Percentiles rank a stretch among this genome's conserved stretches.
Evolutionary conservation across 2,888 invertebrate genomes (phyloP).

Genomic region (Andricus curvator): DNA sequence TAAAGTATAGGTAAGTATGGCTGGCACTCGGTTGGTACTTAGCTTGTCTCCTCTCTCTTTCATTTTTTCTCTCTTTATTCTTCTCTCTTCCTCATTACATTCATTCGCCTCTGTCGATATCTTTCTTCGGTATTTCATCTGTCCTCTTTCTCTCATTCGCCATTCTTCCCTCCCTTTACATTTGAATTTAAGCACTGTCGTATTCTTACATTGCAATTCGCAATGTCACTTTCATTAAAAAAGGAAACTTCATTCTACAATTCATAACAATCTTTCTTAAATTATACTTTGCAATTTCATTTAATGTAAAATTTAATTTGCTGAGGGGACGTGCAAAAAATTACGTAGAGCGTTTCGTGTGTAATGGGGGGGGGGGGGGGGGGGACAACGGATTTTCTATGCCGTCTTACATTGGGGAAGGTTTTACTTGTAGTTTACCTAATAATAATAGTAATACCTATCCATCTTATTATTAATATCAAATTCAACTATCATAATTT

Average conservation of each 20-base stretch:
- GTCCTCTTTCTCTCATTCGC: constrained; percentile 4
- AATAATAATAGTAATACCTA: too few relatives aligned
- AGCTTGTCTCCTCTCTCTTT: constrained; percentile 39
- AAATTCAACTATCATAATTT: too few relatives aligned
- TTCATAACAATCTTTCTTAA: too few relatives aligned
- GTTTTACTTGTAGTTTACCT: too few relatives aligned
- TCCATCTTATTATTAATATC: too few relatives aligned
- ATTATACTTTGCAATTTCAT: too few relatives aligned
- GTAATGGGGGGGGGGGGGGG: too few relatives aligned
- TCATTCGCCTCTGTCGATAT: neutral
- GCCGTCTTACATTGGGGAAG: too few relatives aligned
- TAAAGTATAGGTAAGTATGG: constrained; percentile 17
- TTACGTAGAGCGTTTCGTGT: too few relatives aligned
- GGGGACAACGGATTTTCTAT: too few relatives aligned
- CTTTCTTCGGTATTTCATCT: constrained; percentile 1
- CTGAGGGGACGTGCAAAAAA: too few relatives aligned
- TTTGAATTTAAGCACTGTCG: neutral
- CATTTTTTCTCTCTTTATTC: constrained; percentile 48
- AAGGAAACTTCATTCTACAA: neutral
- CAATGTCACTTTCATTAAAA: neutral
- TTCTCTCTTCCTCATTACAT: constrained; percentile 27
- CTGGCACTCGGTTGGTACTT: constrained; percentile 54
- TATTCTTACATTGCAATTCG: neutral
- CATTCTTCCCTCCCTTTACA: neutral
- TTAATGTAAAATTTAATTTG: too few relatives aligned